Conservation (phyloP, 2,888 invertebrate species). For the Dione vanillae region DNA sequence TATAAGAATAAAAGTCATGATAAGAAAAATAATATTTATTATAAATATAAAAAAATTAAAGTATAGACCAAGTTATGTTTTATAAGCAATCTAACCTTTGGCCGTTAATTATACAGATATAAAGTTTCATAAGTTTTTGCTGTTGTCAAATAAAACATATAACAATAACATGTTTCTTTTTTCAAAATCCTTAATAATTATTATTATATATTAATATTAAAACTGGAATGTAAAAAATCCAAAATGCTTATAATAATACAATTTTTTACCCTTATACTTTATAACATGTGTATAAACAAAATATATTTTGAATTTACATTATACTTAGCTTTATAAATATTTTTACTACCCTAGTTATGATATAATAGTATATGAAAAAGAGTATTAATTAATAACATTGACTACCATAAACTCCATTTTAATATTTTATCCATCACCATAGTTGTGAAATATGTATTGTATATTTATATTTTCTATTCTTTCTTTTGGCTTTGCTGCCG, state of each 20-base stretch:
- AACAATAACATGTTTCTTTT: constrained; percentile 36
- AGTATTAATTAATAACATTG: background rate
- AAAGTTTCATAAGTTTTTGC: constrained; percentile 50
- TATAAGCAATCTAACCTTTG: constrained; percentile 22
- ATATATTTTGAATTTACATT: background rate
- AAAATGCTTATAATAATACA: background rate
- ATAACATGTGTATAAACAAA: background rate
- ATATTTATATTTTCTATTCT: constrained; percentile 33
- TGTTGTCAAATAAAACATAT: constrained; percentile 65
- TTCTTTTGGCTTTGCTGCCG: constrained; percentile 79
- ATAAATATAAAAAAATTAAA: constrained; percentile 56
- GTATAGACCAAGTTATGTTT: constrained; percentile 32
- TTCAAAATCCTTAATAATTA: constrained; percentile 20
- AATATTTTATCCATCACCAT: constrained; percentile 45
- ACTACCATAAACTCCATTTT: constrained; percentile 7
- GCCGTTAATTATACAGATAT: constrained; percentile 19
- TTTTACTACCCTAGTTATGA: background rate
- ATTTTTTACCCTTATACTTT: background rate
- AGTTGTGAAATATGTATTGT: constrained; percentile 4
- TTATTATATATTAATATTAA: too few species aligned
- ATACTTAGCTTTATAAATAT: background rate
- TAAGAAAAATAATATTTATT: constrained; percentile 56
- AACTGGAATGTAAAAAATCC: constrained; percentile 22
- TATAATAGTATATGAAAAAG: background rate
- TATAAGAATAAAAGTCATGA: constrained; percentile 48